phyloP scores from a whole-genome alignment of 2,888 invertebrate species.

The Heliconius sara region DNA sequence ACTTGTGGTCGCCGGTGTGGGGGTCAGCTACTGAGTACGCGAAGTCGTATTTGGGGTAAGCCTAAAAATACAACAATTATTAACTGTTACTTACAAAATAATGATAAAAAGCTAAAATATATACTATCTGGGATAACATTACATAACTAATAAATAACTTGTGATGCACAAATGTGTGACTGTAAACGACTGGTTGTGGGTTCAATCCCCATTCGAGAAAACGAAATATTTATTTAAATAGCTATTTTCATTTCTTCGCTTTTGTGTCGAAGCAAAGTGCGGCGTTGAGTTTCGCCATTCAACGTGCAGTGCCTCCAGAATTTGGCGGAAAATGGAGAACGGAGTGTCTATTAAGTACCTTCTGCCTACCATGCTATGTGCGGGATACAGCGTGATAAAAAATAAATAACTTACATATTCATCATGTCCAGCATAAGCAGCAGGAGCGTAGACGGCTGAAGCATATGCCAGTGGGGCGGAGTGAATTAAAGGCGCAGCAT shows the following conservation, averaged over 20 bases:
- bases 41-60: constrained; percentile 61
- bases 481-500: constrained; percentile 56
- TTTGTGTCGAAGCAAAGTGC: too few species aligned
- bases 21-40: constrained; percentile 73
- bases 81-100: neutral
- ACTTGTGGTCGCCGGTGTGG: constrained; percentile 79
- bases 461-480: constrained; percentile 53
- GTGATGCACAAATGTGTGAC: too few species aligned
- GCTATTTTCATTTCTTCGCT: too few species aligned
- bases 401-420: constrained; percentile 52
- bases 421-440: constrained; percentile 51
- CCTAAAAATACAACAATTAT: constrained; percentile 44
- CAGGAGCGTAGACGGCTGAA: constrained; percentile 55
- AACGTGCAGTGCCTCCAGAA: too few species aligned
- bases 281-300: too few species aligned
- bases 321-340: too few species aligned
- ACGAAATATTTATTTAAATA: too few species aligned
- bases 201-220: too few species aligned
- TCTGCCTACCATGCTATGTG: too few species aligned
- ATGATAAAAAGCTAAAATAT: neutral
- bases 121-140: neutral
- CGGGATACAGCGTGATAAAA: too few species aligned
- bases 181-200: too few species aligned
- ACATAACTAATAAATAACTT: neutral
- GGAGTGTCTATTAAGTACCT: too few species aligned